Evolutionary conservation across 2,797 vertebrate species (phyloP).

Genomic region (Catharus ustulatus): DNA sequence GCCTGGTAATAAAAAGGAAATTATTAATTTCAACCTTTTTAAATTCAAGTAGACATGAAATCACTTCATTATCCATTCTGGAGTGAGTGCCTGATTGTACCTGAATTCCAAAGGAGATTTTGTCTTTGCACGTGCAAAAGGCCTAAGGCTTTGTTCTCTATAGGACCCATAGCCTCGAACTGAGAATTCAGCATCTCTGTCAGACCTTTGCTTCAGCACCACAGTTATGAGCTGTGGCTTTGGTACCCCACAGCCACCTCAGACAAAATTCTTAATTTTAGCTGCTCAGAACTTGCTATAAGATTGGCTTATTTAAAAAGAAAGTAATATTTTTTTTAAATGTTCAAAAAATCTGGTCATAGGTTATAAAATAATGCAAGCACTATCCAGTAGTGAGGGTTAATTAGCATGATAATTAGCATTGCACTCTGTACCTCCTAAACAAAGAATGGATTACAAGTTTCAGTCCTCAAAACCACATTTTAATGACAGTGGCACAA

Average conservation of each 20-base stretch:
- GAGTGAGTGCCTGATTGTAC: background rate
- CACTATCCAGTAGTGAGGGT: background rate
- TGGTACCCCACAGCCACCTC: background rate
- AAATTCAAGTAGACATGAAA: background rate
- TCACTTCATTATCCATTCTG: background rate
- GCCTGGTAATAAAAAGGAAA: background rate
- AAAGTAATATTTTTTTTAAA: background rate
- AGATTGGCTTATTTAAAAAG: background rate
- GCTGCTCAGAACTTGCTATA: background rate
- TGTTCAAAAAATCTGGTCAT: background rate
- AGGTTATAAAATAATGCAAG: background rate
- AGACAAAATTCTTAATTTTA: background rate
- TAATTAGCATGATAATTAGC: background rate
- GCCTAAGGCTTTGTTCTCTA: background rate
- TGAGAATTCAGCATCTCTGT: background rate
- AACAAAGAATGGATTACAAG: background rate
- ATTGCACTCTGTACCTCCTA: background rate
- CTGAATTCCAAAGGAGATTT: background rate
- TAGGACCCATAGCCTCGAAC: fast-evolving
- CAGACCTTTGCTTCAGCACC: background rate
- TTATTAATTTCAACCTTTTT: background rate
- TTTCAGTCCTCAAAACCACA: background rate
- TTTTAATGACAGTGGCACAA: background rate
- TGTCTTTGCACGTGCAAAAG: background rate
- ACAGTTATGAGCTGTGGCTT: background rate